Evolutionary conservation across 2,797 vertebrate species (phyloP), one percentile per base, ranked within the genome.

Genomic region (Brotula barbata): DNA sequence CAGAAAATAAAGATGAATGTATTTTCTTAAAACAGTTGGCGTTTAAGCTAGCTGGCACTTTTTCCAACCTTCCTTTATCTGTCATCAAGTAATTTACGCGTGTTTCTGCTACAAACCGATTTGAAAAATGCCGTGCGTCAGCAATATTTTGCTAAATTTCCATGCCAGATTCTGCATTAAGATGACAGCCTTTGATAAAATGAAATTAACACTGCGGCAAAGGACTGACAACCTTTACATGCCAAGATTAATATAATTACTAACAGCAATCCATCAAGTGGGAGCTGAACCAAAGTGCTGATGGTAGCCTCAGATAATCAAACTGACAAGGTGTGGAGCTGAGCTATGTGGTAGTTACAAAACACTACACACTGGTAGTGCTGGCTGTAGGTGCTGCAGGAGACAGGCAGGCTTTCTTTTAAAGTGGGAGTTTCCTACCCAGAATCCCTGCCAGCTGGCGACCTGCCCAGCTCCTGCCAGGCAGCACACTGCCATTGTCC

Each of bases 401-500:
- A 65, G 64, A 57, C 55, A 49, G 28, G 68, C 63, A 62, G 53
- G 58, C 67, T 77, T 80, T 68, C 58, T 79, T 64, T 53, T 66
- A 81, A 84, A 75, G 71, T 46, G 76, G 82, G 81, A 82, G 81
- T 77, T 80, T 87, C 81, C 86, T 62, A 28, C 58, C 67, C 72
- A 15, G 63, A 50, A 58, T 68, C 59, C 45, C 55, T 71, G 82
- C 89, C 89, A 89, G 80, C 85, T 90, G 89, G 88, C 87, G 17
- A 23, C 21, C 54, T 68, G 88, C 84, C 87, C 85, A 77, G 80
- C 77, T 79, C 84, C 83, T 86, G 85, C 86, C 84, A 79, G 85
- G 81, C 83, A 85, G 86, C 85, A 83, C 84, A 75, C 81, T 72
- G 75, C 81, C 68, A 87, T 88, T 89, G 87, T 88, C 85, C 88